A percentile compares a stretch with the other conserved stretches of the same genome.
Evolutionary conservation across 2,888 invertebrate genomes (phyloP).

Genomic region (Nycteola revayana): DNA sequence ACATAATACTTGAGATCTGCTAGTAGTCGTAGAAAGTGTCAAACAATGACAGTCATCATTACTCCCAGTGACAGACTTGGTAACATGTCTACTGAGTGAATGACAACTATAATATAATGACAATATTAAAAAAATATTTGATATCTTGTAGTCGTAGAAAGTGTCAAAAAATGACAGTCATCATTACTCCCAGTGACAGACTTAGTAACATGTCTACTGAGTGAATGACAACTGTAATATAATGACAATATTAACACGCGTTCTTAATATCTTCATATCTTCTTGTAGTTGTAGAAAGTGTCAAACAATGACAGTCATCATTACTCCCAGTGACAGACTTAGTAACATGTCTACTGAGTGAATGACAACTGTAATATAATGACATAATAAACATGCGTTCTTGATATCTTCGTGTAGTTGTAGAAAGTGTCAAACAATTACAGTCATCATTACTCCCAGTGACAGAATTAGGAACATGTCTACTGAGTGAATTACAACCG

Average conservation of each 20-base stretch:
- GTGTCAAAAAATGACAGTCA: too few species aligned
- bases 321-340: background rate
- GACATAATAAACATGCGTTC: background rate
- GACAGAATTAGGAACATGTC: constrained; percentile 19
- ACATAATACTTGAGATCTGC: too few species aligned
- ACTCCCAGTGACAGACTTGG: constrained; percentile 22
- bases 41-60: too few species aligned
- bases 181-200: too few species aligned
- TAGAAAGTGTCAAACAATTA: background rate
- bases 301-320: background rate
- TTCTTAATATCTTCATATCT: too few species aligned
- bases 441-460: constrained; percentile 14
- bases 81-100: constrained; percentile 20
- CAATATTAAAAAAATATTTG: too few species aligned
- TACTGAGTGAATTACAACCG: constrained; percentile 15
- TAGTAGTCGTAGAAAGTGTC: too few species aligned
- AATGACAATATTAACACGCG: background rate
- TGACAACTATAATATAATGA: too few species aligned
- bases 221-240: constrained; percentile 19
- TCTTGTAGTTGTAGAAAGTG: too few species aligned
- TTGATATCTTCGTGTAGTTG: background rate
- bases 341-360: background rate
- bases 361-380: background rate
- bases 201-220: too few species aligned
- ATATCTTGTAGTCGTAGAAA: too few species aligned